Percentiles rank a stretch among this genome's conserved stretches.
phyloP scores from a whole-genome alignment of 2,113 vertebrate genomes.

The Crotalus horridus region DNA sequence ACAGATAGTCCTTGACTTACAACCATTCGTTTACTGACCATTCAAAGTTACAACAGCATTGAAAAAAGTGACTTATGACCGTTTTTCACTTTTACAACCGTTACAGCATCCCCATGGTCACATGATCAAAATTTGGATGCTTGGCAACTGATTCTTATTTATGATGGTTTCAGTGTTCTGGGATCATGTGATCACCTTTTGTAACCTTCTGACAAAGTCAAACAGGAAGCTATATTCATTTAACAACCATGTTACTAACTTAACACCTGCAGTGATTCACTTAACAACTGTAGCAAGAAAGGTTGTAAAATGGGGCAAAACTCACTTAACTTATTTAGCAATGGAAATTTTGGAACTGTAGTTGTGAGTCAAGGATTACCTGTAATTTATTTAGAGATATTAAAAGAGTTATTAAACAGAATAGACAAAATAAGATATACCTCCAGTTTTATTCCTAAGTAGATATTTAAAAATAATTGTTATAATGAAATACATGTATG shows the following conservation, averaged over 20 bases:
- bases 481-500: conserved; percentile 24
- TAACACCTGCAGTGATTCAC: background rate
- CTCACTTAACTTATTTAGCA: background rate
- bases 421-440: conserved; percentile 28
- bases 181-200: background rate
- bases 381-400: background rate
- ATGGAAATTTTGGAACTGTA: background rate
- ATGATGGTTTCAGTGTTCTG: background rate
- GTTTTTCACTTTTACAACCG: background rate
- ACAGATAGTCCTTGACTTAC: background rate
- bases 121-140: background rate
- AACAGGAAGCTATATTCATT: background rate
- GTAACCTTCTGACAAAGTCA: background rate
- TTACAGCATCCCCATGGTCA: background rate
- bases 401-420: background rate
- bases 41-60: background rate
- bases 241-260: background rate
- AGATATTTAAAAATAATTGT: conserved; percentile 36
- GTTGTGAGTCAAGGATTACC: background rate
- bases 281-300: background rate
- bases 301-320: background rate
- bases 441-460: conserved; percentile 21
- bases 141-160: background rate
- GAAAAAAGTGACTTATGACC: background rate
- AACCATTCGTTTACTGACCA: background rate